These are phyloP conservation scores for Aphidoletes aphidimyza DNA, from an alignment of 2,888 invertebrate species.

Conservation along the genomic window DNA sequence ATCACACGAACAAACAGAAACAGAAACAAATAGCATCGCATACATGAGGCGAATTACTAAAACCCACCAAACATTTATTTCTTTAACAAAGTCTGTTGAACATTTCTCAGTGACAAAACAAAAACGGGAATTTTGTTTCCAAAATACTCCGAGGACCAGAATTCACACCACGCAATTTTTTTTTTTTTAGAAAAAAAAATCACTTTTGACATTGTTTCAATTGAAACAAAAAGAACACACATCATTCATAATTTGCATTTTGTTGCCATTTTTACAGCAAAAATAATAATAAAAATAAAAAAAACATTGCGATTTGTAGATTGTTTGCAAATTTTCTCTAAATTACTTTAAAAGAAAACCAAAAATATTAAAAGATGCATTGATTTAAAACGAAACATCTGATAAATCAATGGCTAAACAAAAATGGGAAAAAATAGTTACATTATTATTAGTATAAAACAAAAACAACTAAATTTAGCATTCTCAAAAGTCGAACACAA, in stretches of 20 bases:
- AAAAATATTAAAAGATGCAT: neutral
- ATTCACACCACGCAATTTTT: neutral
- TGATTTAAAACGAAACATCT: neutral
- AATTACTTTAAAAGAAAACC: neutral
- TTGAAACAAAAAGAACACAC: too few species aligned
- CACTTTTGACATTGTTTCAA: neutral
- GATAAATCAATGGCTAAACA: neutral
- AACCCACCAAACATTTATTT: constrained; percentile 32
- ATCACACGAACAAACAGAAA: neutral
- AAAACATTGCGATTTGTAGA: neutral
- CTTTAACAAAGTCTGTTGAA: neutral
- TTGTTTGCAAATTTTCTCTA: neutral
- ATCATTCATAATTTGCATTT: neutral
- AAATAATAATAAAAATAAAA: neutral
- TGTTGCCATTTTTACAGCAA: neutral
- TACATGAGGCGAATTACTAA: neutral
- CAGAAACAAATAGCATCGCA: neutral
- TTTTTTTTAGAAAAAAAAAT: too few species aligned
- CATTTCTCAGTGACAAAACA: neutral
- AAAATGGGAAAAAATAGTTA: neutral
- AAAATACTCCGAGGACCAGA: neutral
- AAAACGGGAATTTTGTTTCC: neutral
- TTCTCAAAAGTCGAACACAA: neutral
- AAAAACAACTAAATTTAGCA: neutral
- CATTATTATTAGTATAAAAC: constrained; percentile 11